phyloP scores from a whole-genome alignment of 2,113 vertebrate genomes.

The Caranx ignobilis region DNA sequence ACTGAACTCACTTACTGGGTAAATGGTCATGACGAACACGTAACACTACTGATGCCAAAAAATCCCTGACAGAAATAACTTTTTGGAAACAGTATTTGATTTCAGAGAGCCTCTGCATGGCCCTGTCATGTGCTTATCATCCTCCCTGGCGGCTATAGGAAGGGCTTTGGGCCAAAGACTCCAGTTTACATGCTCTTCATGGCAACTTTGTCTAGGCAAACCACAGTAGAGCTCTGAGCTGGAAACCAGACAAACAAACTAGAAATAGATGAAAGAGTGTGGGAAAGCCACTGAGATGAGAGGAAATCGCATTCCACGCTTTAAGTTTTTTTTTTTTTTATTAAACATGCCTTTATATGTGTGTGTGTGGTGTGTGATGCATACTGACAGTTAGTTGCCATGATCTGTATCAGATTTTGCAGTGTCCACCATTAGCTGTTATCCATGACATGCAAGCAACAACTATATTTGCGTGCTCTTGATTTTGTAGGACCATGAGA shows the following conservation, averaged over 20 bases:
- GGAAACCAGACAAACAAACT: conserved; percentile 62
- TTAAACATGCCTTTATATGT: conserved; percentile 20
- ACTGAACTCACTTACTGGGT: neutral
- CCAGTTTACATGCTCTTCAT: conserved; percentile 45
- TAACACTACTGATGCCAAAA: conserved; percentile 9
- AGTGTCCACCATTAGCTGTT: no score
- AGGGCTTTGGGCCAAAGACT: conserved; percentile 28
- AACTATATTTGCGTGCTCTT: neutral
- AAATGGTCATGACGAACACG: neutral
- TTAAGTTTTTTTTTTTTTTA: neutral
- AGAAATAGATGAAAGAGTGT: conserved; percentile 67
- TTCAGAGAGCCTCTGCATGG: conserved; percentile 32
- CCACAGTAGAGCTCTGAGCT: conserved; percentile 38
- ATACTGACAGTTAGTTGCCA: conserved; percentile 1
- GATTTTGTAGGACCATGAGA: neutral
- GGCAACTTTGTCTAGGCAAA: conserved; percentile 17
- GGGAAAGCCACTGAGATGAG: conserved; percentile 49
- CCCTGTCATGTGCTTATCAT: conserved; percentile 68
- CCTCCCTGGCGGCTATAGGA: conserved; percentile 42
- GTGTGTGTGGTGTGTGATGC: neutral
- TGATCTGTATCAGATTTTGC: neutral
- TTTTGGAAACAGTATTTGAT: conserved; percentile 33
- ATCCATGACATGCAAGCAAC: neutral
- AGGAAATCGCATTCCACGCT: conserved; percentile 26
- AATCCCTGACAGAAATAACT: neutral